Conservation (phyloP, 2,888 invertebrate genomes). For the Agrilus biguttatus region DNA sequence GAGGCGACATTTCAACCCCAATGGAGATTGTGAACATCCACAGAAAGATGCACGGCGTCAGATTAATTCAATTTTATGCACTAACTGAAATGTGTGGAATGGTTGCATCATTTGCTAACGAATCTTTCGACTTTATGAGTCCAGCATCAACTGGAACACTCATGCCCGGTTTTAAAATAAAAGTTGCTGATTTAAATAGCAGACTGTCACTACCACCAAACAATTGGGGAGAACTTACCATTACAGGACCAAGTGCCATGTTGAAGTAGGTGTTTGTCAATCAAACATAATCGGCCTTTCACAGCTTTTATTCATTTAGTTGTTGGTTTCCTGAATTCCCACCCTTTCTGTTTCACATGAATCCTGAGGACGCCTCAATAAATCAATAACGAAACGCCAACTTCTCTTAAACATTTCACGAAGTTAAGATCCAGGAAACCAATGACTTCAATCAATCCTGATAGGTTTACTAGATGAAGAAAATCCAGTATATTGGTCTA, state of each 20-base stretch:
- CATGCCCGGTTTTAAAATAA: constrained; percentile 16
- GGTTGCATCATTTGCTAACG: constrained; percentile 11
- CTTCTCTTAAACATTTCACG: too few species aligned
- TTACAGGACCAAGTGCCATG: constrained; percentile 19
- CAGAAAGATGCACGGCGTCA: constrained; percentile 14
- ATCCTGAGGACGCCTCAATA: too few species aligned
- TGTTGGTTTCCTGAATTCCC: neutral
- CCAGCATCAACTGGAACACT: constrained; percentile 17
- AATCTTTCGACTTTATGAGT: constrained; percentile 13
- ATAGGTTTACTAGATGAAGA: too few species aligned
- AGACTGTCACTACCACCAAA: constrained; percentile 13
- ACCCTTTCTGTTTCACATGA: too few species aligned
- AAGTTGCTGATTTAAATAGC: constrained; percentile 17
- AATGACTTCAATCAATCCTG: too few species aligned
- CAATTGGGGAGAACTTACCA: constrained; percentile 20
- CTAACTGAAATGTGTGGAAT: constrained; percentile 20
- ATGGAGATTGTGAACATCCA: constrained; percentile 15
- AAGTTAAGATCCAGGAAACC: too few species aligned
- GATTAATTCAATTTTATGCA: constrained; percentile 18
- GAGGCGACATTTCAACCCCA: constrained; percentile 17
- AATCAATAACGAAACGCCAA: too few species aligned
- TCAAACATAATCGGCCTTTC: too few species aligned
- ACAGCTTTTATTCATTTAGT: neutral
- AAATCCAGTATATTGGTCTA: too few species aligned
- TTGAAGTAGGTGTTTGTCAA: constrained; percentile 15